Evolutionary conservation across 2,888 invertebrate genomes (phyloP).

Genomic region (Tinea trinotella): DNA sequence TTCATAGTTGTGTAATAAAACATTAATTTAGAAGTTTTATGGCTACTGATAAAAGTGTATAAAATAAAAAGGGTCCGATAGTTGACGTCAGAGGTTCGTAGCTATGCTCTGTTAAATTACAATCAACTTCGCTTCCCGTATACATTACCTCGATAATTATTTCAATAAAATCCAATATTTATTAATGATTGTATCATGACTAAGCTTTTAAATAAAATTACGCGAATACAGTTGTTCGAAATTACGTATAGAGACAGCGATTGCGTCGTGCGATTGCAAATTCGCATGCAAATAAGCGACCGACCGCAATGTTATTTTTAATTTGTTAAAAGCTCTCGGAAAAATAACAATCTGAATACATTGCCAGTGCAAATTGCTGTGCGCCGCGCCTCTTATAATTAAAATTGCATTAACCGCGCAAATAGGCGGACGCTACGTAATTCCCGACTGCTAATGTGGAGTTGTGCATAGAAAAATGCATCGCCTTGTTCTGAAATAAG

Average conservation of each 20-base stretch:
- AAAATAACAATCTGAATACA: conserved; percentile 67
- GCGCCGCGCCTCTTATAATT: conserved; percentile 64
- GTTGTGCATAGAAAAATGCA: conserved; percentile 17
- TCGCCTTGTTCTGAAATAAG: conserved; percentile 10
- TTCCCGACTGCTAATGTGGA: conserved; percentile 43
- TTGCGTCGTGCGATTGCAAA: neutral
- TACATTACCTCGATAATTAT: neutral
- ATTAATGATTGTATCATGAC: conserved; percentile 3
- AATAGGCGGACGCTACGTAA: conserved; percentile 42
- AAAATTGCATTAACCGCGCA: conserved; percentile 67
- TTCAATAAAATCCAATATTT: neutral
- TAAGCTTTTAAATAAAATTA: neutral
- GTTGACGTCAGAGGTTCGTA: neutral
- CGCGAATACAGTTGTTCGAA: neutral
- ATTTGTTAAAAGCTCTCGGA: conserved; percentile 64
- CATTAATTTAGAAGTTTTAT: neutral
- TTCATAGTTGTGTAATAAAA: neutral
- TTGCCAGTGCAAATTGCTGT: conserved; percentile 42
- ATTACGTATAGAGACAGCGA: neutral
- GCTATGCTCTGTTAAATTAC: neutral
- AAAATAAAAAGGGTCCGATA: neutral
- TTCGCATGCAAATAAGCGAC: conserved; percentile 21
- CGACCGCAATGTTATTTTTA: conserved; percentile 38
- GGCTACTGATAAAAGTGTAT: neutral
- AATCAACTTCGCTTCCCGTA: conserved; percentile 8